Evolutionary conservation across 2,888 invertebrate species (phyloP), one percentile per base, ranked within the genome.

Genomic region (Drosophila aldrichi): DNA sequence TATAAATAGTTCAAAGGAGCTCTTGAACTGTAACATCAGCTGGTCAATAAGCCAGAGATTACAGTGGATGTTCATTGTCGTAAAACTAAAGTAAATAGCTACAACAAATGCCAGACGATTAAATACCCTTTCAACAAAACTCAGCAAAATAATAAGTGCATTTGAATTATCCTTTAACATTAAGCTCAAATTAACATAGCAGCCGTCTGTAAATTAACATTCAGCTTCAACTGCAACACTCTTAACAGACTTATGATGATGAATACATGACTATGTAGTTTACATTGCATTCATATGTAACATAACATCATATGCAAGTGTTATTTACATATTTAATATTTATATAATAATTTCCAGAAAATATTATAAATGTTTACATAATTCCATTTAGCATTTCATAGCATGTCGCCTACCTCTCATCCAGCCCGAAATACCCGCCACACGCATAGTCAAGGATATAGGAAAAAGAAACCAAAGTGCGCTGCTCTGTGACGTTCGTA

Each of bases 1-100:
- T 77, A 77, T 48, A 77, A 81, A 81, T 77, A 77, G 60, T 22
- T 25, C n/a, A 7, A 49, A 56, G 64, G 56, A 62, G 86, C 57
- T 51, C 58, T 43, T 55, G 52, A 74, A 69, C 57, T 55, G 69
- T 59, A 67, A 52, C 63, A 63, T 67, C 65, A 62, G 56, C 62
- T 61, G 55, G 40, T 64, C 81, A 70, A 81, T 74, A 88, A 84
- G 65, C 82, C 79, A 57, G 43, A 64, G 88, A 88, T 88, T 88
- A 83, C 70, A 62, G 57, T 32, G 60, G 64, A 56, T 64, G 57
- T 68, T 69, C 64, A 75, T 22, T 22, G 70, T 71, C 61, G 63
- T 22, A 52, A 49, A 64, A 68, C 54, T 44, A 67, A 51, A 48
- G 36, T 36, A 68, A 59, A 18, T 12, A 29, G 4, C 25, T 0